Evolutionary conservation across 2,888 invertebrate genomes (phyloP).

Genomic region (Dicranocentrus wangi): DNA sequence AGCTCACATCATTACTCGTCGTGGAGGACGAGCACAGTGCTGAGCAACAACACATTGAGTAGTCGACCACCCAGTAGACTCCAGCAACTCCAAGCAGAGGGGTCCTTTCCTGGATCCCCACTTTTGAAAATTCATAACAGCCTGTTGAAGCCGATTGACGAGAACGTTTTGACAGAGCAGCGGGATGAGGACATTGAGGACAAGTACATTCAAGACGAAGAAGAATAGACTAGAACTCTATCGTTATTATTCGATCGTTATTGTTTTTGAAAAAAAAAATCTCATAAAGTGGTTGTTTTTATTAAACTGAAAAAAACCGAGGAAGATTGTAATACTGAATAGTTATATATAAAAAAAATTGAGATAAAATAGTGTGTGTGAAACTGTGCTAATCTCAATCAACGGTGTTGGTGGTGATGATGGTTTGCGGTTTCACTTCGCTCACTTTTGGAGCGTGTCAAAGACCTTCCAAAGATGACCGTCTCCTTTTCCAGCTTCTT

Average conservation of each 20-base stretch:
- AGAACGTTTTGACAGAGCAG: too few species aligned
- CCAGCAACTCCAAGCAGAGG: neutral
- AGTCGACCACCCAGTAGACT: neutral
- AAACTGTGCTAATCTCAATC: neutral
- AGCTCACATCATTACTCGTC: conserved; percentile 41
- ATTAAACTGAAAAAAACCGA: neutral
- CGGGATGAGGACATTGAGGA: too few species aligned
- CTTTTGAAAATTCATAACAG: neutral
- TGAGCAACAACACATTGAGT: conserved; percentile 29
- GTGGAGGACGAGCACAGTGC: conserved; percentile 36
- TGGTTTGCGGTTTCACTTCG: conserved; percentile 36
- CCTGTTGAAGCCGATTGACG: neutral
- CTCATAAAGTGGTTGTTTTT: neutral
- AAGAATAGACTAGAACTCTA: too few species aligned
- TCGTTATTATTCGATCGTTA: too few species aligned
- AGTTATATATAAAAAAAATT: neutral
- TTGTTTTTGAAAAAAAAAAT: neutral
- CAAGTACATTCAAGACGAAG: too few species aligned
- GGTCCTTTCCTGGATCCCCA: conserved; percentile 8
- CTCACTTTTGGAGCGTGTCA: conserved; percentile 56
- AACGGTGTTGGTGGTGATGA: neutral
- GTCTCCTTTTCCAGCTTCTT: conserved; percentile 54
- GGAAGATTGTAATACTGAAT: too few species aligned
- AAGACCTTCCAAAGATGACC: conserved; percentile 58
- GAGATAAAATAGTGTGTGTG: too few species aligned